Conservation (phyloP, 1,140 invertebrate species). For the Epicauta chinensis region DNA sequence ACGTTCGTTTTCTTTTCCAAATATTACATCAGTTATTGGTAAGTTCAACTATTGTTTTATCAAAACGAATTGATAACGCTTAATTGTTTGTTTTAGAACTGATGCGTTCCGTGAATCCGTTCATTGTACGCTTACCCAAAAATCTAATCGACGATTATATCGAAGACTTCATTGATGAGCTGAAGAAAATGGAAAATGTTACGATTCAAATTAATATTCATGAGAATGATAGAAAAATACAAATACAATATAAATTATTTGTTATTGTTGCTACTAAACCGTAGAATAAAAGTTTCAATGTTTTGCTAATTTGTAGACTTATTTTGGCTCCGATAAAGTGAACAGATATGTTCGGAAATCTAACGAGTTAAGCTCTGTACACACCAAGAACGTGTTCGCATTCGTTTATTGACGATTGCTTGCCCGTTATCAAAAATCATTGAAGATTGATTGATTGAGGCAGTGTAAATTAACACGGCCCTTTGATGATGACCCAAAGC, state of each 20-base stretch:
- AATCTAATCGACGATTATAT: conserved; percentile 57
- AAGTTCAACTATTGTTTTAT: conserved; percentile 26
- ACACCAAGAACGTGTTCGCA: too few species aligned
- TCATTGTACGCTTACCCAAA: conserved; percentile 58
- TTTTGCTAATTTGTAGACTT: too few species aligned
- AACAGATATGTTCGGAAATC: too few species aligned
- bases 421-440: too few species aligned
- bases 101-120: conserved; percentile 69
- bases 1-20: conserved; percentile 58
- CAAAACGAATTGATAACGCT: conserved; percentile 12
- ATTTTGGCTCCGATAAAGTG: too few species aligned
- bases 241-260: conserved; percentile 49
- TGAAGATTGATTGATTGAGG: too few species aligned
- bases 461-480: too few species aligned
- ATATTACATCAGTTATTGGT: conserved; percentile 53
- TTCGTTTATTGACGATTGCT: too few species aligned
- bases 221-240: conserved; percentile 31
- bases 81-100: conserved; percentile 62
- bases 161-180: conserved; percentile 49
- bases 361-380: too few species aligned
- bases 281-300: not conserved
- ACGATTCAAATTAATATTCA: conserved; percentile 41
- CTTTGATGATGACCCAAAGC: too few species aligned
- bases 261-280: conserved; percentile 45
- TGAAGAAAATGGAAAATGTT: conserved; percentile 43